Conservation (phyloP, 1,140 invertebrate genomes). For the Stenopsyche tienmushanensis region DNA sequence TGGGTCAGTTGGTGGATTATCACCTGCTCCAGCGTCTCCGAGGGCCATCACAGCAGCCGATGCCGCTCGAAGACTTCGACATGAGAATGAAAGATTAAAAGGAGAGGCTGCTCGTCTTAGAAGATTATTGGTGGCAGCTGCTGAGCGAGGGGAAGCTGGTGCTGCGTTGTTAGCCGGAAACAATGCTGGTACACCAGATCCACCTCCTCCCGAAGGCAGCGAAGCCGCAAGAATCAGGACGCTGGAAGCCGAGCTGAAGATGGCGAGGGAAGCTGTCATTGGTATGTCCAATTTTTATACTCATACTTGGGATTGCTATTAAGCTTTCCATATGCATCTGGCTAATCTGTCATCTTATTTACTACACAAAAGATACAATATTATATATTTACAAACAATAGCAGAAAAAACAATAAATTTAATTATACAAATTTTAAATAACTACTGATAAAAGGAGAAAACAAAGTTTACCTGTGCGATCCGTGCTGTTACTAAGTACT, state of each 20-base stretch:
- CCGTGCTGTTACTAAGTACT: too few species aligned
- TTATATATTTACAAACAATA: too few species aligned
- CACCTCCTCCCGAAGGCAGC: conserved; percentile 43
- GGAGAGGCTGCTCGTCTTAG: conserved; percentile 57
- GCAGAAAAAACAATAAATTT: too few species aligned
- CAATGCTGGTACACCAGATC: conserved; percentile 47
- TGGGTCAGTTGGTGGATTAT: conserved; percentile 48
- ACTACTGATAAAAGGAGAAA: too few species aligned
- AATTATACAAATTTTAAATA: too few species aligned
- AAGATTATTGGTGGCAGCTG: conserved; percentile 59
- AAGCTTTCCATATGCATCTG: too few species aligned
- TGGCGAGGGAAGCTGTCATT: conserved; percentile 55
- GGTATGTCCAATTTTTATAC: too few species aligned
- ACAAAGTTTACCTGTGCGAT: too few species aligned
- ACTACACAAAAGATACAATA: too few species aligned
- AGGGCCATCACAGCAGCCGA: conserved; percentile 52
- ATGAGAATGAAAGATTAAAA: conserved; percentile 66
- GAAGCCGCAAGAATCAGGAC: conserved; percentile 28
- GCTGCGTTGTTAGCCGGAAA: conserved; percentile 57
- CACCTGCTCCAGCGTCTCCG: conserved; percentile 49
- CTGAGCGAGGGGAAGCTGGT: conserved; percentile 60
- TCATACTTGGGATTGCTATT: too few species aligned
- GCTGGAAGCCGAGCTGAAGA: conserved; percentile 51
- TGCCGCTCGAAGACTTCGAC: conserved; percentile 58
- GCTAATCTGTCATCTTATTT: too few species aligned